Evolutionary conservation across 2,888 invertebrate species (phyloP).

Genomic region (Pogonocherus hispidulus): DNA sequence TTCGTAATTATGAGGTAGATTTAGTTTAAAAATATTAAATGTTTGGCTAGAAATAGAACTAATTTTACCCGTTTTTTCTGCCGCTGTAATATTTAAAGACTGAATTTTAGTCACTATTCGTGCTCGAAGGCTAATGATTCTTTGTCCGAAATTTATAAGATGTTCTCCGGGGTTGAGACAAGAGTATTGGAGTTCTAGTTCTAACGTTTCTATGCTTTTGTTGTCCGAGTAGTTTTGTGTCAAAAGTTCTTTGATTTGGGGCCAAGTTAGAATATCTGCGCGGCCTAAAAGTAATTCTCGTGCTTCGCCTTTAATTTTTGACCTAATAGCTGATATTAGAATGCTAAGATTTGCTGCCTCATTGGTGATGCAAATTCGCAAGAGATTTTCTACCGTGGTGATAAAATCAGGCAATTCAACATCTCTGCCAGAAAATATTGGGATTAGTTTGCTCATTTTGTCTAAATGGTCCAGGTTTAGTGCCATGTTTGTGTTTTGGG

Average conservation of each 20-base stretch:
- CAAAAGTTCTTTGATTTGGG: slow-evolving; percentile 4
- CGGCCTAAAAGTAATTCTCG: slow-evolving; percentile 10
- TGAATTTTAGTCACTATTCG: neutral
- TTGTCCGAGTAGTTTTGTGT: neutral
- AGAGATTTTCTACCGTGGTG: slow-evolving; percentile 1
- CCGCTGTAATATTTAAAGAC: neutral
- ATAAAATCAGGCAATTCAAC: neutral
- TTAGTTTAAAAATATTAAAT: slow-evolving; percentile 8
- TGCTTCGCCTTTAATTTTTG: slow-evolving; percentile 1
- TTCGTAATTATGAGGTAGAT: slow-evolving; percentile 6
- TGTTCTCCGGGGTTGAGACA: slow-evolving; percentile 1
- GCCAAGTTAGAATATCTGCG: slow-evolving; percentile 5
- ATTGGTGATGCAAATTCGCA: neutral
- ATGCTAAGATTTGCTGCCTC: neutral
- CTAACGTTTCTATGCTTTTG: slow-evolving; percentile 1
- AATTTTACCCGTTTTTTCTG: slow-evolving; percentile 4
- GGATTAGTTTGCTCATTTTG: neutral
- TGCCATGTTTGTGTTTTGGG: slow-evolving; percentile 1
- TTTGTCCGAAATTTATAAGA: slow-evolving; percentile 1
- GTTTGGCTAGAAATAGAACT: neutral
- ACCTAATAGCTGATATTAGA: neutral
- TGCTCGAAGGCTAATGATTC: neutral
- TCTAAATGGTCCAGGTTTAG: slow-evolving; percentile 4
- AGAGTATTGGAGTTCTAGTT: slow-evolving; percentile 1
- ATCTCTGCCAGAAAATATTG: slow-evolving; percentile 9